Base-by-base conservation (phyloP, 2,888 invertebrate species). In the Chaitophorus viminalis region DNA sequence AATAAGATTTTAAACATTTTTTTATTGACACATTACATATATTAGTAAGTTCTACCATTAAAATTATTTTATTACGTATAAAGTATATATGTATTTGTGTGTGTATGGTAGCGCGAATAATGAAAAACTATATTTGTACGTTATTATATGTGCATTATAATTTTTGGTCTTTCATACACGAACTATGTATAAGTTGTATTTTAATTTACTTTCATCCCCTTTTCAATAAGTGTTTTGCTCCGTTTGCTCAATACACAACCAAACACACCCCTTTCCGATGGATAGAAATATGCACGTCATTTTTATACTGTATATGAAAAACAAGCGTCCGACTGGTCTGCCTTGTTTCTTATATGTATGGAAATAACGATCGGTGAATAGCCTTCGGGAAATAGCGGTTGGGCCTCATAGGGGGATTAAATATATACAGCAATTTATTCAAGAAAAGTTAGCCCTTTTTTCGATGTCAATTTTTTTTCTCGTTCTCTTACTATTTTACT, bases 201-300 rank as follows among this genome's bases (percentile, higher is more conserved):
- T 46, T 31, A 72, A 70, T 70, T 72, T 82, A 82, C 46, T 82
- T 82, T 33, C 52, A 72, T 72, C 82, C 82, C 52, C n/a, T 70
- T 46, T 72, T 72, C 31, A 82, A 82, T 52, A 82, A 72, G n/a
- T 82, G 52, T 82, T 72, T 72, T n/a, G 18, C 46, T 82, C 70
- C 3, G 46, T 72, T 72, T 82, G 52, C 52, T 72, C 65, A 72
- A 72, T 82, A 82, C 6, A 46, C 25, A 72, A 25, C 39, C 9
- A 29, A 65, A 81, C 36, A 81, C 68, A 68, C n/a, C 65, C 60
- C 68, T 68, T 68, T 68, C 21, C 68, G 4, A 68, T 39, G 29
- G 68, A 68, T 78, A 21, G 6, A 39, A 81, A 81, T 39, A 68
- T 68, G 68, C 39, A 65, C 79, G 68, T 81, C 79, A 68, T 68